Evolutionary conservation across 1,140 invertebrate genomes (phyloP).

Genomic region (Hylaeus volcanicus): DNA sequence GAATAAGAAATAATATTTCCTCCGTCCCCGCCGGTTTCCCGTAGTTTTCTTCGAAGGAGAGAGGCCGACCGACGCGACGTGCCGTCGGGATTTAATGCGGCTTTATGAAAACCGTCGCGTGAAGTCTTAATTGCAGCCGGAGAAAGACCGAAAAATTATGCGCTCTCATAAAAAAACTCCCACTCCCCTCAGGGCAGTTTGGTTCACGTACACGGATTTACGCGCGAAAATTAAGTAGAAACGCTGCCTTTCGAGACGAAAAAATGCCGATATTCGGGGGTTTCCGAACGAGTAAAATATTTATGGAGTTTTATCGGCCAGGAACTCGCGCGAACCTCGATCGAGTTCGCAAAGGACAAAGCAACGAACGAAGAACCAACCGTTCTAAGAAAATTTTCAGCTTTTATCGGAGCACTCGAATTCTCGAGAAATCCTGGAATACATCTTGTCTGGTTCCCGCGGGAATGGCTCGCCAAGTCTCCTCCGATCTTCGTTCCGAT

Average conservation of each 20-base stretch:
- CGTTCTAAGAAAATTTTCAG: not conserved
- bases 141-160: slow-evolving; percentile 67
- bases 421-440: slow-evolving; percentile 21
- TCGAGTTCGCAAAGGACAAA: not conserved
- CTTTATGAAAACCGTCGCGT: slow-evolving; percentile 74
- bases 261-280: too few species aligned
- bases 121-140: slow-evolving; percentile 74
- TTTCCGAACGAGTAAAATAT: too few species aligned
- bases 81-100: slow-evolving; percentile 71
- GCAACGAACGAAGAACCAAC: not conserved
- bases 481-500: slow-evolving; percentile 9
- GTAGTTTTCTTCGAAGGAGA: not conserved
- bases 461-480: slow-evolving; percentile 28
- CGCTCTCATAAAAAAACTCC: slow-evolving; percentile 53
- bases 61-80: slow-evolving; percentile 13
- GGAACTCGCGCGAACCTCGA: not conserved
- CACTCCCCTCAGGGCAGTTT: not conserved
- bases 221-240: not conserved
- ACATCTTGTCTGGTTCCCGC: slow-evolving; percentile 19
- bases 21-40: slow-evolving; percentile 8
- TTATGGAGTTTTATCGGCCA: not conserved
- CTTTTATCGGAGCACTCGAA: slow-evolving; percentile 1
- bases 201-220: not conserved
- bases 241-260: too few species aligned
- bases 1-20: slow-evolving; percentile 77